These are phyloP conservation scores for Drosophila trapezifrons DNA, from an alignment of 1,140 invertebrate genomes.

Conservation along the genomic window DNA sequence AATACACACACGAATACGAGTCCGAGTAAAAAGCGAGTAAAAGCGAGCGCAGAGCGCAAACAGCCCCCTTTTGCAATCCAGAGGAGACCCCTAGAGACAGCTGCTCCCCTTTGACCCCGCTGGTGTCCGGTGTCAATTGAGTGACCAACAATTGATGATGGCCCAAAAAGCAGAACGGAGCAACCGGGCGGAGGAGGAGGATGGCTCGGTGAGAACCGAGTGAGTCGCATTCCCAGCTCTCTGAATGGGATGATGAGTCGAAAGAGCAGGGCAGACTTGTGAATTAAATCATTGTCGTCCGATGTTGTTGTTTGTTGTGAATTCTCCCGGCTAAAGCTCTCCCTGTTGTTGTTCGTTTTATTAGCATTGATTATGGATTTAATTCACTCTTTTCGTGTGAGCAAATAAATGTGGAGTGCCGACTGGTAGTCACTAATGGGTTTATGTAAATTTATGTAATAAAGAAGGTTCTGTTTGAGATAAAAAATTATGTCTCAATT, in stretches of 20 bases:
- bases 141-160: conserved; percentile 55
- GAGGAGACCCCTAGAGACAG: neutral
- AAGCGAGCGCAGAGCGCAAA: conserved; percentile 13
- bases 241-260: conserved; percentile 42
- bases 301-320: conserved; percentile 39
- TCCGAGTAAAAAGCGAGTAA: conserved; percentile 5
- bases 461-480: neutral
- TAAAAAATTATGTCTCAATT: neutral
- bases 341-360: conserved; percentile 57
- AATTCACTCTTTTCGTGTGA: conserved; percentile 22
- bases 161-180: conserved; percentile 31
- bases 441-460: conserved; percentile 10
- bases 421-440: neutral
- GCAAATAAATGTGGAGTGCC: conserved; percentile 13
- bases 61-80: neutral
- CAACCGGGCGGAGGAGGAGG: conserved; percentile 19
- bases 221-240: conserved; percentile 12
- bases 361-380: conserved; percentile 80
- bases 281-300: conserved; percentile 67
- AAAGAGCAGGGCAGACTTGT: conserved; percentile 55
- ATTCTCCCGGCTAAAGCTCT: conserved; percentile 3
- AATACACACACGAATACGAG: conserved; percentile 19
- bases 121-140: conserved; percentile 55
- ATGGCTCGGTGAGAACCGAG: conserved; percentile 22
- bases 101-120: conserved; percentile 35